phyloP scores from a whole-genome alignment of 2,113 vertebrate genomes.

The Halichoerus grypus region DNA sequence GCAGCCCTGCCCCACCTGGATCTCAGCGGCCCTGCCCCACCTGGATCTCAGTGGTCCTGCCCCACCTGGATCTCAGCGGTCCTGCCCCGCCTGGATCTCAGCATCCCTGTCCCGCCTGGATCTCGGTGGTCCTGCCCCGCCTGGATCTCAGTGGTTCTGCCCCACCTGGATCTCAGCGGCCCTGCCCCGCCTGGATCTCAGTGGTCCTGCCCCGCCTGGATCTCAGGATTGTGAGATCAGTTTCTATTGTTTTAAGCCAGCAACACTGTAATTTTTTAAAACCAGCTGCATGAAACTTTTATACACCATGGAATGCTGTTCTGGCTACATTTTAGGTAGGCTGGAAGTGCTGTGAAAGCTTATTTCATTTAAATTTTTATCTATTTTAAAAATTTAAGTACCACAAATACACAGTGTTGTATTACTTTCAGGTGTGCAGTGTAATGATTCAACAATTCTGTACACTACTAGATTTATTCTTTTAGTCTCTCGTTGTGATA shows the following conservation, averaged over 20 bases:
- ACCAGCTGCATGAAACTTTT: neutral
- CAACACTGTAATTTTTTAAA: neutral
- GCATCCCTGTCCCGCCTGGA: neutral
- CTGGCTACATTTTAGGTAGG: neutral
- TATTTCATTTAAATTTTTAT: neutral
- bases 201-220: neutral
- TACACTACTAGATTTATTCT: neutral
- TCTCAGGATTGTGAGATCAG: neutral
- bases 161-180: neutral
- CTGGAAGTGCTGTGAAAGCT: neutral
- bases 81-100: neutral
- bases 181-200: neutral
- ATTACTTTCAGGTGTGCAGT: neutral
- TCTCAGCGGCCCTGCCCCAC: neutral
- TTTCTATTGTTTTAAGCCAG: neutral
- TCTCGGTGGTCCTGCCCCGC: accelerated
- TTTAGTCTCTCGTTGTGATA: neutral
- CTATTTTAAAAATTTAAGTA: neutral
- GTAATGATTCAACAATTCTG: neutral
- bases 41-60: no score
- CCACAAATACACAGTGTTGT: neutral
- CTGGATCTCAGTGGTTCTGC: neutral
- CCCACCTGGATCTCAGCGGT: accelerated
- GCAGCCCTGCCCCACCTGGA: neutral
- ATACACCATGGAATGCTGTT: neutral